A percentile compares a stretch with the other conserved stretches of the same genome.
Evolutionary conservation across 2,797 vertebrate genomes (phyloP).

Genomic region (Phoebastria nigripes): DNA sequence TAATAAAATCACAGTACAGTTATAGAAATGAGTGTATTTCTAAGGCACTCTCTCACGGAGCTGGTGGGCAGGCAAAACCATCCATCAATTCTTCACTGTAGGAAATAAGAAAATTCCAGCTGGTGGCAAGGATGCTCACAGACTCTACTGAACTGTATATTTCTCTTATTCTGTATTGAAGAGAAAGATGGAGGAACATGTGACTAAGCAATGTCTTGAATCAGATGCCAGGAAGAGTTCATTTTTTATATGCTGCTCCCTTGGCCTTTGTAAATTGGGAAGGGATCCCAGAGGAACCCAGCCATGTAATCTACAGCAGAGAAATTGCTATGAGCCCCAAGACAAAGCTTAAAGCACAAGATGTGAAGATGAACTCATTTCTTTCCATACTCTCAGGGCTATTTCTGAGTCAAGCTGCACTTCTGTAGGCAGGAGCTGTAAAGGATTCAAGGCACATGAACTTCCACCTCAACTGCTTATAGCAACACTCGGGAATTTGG

Average conservation of each 20-base stretch:
- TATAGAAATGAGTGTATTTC: not conserved
- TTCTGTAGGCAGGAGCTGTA: not conserved
- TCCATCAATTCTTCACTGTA: not conserved
- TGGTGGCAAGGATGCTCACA: not conserved
- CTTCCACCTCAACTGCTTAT: not conserved
- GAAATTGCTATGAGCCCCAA: slow-evolving; percentile 19
- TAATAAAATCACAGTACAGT: not conserved
- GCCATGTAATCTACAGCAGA: slow-evolving; percentile 10
- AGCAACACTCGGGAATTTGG: not conserved
- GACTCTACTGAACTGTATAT: not conserved
- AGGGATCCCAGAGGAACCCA: slow-evolving; percentile 35
- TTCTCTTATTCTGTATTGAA: not conserved
- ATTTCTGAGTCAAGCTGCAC: slow-evolving; percentile 11
- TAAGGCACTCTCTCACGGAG: not conserved
- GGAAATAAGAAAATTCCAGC: not conserved
- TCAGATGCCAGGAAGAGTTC: slow-evolving; percentile 21
- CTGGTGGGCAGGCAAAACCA: not conserved
- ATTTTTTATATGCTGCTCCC: not conserved
- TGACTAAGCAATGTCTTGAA: slow-evolving; percentile 11
- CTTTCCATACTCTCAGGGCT: not conserved
- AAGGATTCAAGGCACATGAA: not conserved
- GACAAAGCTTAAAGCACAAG: slow-evolving; percentile 32
- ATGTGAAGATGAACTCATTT: slow-evolving; percentile 33
- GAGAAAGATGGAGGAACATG: not conserved
- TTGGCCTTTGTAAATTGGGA: slow-evolving; percentile 45